Evolutionary conservation across 2,888 invertebrate species (phyloP).

Genomic region (Mesochorus sp.): DNA sequence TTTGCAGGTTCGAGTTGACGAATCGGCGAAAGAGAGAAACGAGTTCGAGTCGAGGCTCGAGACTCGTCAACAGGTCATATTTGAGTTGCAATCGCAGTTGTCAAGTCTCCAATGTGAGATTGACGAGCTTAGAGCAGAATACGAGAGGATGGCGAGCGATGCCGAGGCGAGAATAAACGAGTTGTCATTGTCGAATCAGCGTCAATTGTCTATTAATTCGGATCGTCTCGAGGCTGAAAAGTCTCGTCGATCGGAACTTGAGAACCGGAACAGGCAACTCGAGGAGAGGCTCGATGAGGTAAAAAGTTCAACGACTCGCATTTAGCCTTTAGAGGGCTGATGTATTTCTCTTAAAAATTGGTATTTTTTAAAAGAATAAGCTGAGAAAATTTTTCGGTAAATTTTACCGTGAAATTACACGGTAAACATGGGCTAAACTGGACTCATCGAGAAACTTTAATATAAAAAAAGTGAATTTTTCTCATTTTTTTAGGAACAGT

Average conservation of each 20-base stretch:
- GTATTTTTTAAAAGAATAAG: no score
- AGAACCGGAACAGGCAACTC: no score
- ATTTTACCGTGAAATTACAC: no score
- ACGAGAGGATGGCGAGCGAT: constrained; percentile 63
- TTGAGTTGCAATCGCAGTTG: constrained; percentile 68
- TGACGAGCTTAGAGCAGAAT: constrained; percentile 67
- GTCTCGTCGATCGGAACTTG: constrained; percentile 52
- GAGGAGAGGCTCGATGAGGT: no score
- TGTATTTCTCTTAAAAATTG: no score
- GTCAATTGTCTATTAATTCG: constrained; percentile 59
- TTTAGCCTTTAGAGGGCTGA: no score
- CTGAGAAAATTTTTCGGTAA: no score
- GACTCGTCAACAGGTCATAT: constrained; percentile 65
- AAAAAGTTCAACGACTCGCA: no score
- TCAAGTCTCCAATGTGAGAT: constrained; percentile 69
- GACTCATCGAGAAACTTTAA: no score
- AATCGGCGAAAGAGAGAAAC: constrained; percentile 53
- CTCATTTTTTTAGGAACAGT: no score
- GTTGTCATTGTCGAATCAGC: constrained; percentile 56
- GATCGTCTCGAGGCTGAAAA: constrained; percentile 66
- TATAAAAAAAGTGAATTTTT: no score
- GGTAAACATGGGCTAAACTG: no score
- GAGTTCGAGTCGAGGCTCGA: constrained; percentile 64
- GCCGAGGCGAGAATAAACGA: constrained; percentile 55
- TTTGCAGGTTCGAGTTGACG: constrained; percentile 48